These are phyloP conservation scores for Oncorhynchus keta DNA, from an alignment of 2,113 vertebrate genomes.

Conservation along the genomic window DNA sequence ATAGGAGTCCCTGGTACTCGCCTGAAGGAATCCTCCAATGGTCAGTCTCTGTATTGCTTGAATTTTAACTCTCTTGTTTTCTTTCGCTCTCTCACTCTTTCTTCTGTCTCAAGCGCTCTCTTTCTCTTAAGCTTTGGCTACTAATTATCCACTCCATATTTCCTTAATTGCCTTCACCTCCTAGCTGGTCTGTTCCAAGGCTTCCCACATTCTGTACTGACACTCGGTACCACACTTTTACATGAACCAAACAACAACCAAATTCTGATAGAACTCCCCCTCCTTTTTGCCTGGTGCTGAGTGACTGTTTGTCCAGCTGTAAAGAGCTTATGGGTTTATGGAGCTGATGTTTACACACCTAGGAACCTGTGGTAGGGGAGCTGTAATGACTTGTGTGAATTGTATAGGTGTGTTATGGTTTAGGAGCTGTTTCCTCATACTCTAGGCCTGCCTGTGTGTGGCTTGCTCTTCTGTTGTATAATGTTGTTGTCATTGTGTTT, in stretches of 20 bases:
- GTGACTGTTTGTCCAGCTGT: slow-evolving; percentile 60
- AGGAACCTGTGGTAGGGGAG: slow-evolving; percentile 27
- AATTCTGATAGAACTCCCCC: not conserved
- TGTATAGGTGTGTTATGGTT: slow-evolving; percentile 38
- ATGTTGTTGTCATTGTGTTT: not conserved
- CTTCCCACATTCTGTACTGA: not conserved
- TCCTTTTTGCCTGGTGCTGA: not conserved
- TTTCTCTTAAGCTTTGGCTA: not conserved
- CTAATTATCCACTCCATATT: not conserved
- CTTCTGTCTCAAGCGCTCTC: not conserved
- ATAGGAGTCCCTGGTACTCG: slow-evolving; percentile 4
- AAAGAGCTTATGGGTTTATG: slow-evolving; percentile 39
- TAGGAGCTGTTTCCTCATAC: slow-evolving; percentile 32
- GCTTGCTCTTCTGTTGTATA: not conserved
- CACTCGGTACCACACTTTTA: not conserved
- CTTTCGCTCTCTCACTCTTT: not conserved
- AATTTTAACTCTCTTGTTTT: not conserved
- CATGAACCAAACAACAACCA: not conserved
- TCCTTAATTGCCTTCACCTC: not conserved
- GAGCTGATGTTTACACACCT: slow-evolving; percentile 39
- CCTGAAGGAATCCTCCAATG: slow-evolving; percentile 16
- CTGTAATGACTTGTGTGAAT: slow-evolving; percentile 23
- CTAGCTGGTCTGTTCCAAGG: too few species aligned
- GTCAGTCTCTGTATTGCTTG: not conserved
- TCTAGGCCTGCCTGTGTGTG: not conserved